Evolutionary conservation across 2,888 invertebrate genomes (phyloP), one percentile per base, ranked within the genome.

Genomic region (Tachina fera): DNA sequence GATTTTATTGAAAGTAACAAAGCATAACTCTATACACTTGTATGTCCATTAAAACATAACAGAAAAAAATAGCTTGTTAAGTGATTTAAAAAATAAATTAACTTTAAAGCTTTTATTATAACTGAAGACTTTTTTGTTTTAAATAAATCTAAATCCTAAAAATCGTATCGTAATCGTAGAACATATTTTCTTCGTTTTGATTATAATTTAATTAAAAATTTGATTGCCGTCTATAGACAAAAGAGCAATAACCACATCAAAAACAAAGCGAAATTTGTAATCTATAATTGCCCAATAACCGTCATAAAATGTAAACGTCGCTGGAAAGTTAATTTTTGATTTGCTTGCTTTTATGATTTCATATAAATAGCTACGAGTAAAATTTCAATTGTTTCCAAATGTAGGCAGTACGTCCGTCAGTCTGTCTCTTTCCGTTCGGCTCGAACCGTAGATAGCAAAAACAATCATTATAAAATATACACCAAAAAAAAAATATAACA

Each of bases 211-310:
- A 77, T 72, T 71, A 47, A 72, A 58, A 77, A 47, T 70, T 75
- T 75, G 60, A 53, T 68, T 81, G 77, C 72, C 60, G 77, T 58
- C 58, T 61, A 43, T 70, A 47, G 74, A 51, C 51, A 67, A n/a
- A n/a, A 14, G 39, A 43, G 19, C 43, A 41, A 43, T 43, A 45
- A 76, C 47, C 47, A 67, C 56, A 65, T 22, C 41, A 65, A 53
- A 56, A 14, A 43, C 58, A 65, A 43, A 31, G 41, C 63, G 19
- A 76, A 71, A 56, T 63, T 72, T 60, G 31, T 67, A 72, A 72
- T 77, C 72, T 67, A 83, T 83, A 77, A 83, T 77, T 72, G 63
- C 49, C 67, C 60, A 72, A 72, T 83, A 77, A 60, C 39, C 60
- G 71, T 47, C 43, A 72, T 77, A 77, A 77, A 83, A 51, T 71